Conservation (phyloP, 2,113 vertebrate species). For the Ptilonorhynchus violaceus region DNA sequence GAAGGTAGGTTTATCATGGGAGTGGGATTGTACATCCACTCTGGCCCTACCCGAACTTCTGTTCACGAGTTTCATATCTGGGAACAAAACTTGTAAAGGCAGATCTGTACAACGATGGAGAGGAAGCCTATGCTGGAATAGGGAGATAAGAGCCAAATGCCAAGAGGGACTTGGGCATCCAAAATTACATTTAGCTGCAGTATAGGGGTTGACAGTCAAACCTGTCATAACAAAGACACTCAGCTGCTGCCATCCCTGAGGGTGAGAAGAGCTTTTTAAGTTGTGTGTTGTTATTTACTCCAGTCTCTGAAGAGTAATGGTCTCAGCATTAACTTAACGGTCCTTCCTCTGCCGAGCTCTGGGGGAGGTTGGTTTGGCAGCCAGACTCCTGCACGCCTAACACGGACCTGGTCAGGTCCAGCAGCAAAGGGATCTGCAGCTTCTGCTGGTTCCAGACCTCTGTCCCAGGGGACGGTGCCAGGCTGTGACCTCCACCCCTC, state of each 20-base stretch:
- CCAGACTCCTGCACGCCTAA: background rate
- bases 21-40: background rate
- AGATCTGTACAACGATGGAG: fast-evolving
- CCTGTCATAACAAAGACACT: background rate
- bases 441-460: background rate
- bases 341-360: background rate
- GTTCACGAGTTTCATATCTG: background rate
- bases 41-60: background rate
- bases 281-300: background rate
- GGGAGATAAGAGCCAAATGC: background rate
- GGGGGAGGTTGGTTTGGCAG: background rate
- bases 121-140: background rate
- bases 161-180: background rate
- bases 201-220: background rate
- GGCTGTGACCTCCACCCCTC: background rate
- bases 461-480: background rate
- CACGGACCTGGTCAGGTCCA: background rate
- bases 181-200: background rate
- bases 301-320: background rate
- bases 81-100: background rate
- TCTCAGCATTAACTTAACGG: background rate
- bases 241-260: background rate
- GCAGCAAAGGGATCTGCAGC: background rate
- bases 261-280: background rate
- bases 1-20: background rate